These are phyloP conservation scores for Xenopus petersii DNA, from an alignment of 2,797 vertebrate species.

Conservation along the genomic window DNA sequence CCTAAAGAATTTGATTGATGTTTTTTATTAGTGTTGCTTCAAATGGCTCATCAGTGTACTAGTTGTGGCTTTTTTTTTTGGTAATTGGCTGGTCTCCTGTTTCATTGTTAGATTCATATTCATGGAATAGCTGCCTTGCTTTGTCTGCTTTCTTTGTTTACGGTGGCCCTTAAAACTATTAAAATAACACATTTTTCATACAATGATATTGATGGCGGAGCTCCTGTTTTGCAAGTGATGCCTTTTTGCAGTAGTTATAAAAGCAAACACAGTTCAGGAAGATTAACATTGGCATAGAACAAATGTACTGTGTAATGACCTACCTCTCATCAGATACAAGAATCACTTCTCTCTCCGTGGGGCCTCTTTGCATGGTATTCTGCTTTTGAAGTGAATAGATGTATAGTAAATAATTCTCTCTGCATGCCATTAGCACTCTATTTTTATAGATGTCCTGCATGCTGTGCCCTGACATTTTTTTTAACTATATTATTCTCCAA, in stretches of 20 bases:
- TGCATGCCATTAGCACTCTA: constrained; percentile 17
- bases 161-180: too few relatives aligned
- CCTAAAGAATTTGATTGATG: too few relatives aligned
- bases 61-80: too few relatives aligned
- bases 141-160: too few relatives aligned
- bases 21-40: too few relatives aligned
- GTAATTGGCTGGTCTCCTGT: too few relatives aligned
- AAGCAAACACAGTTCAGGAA: background rate
- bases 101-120: too few relatives aligned
- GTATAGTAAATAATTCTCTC: constrained; percentile 27
- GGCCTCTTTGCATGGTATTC: constrained; percentile 19
- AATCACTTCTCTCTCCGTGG: constrained; percentile 18
- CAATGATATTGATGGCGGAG: too few relatives aligned
- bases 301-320: constrained; percentile 26
- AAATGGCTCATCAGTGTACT: too few relatives aligned
- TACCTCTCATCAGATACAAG: constrained; percentile 19
- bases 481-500: too few relatives aligned
- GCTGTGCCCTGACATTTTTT: constrained; percentile 14
- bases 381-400: constrained; percentile 24
- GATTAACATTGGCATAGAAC: background rate
- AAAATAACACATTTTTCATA: too few relatives aligned
- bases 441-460: constrained; percentile 24
- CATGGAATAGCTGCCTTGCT: too few relatives aligned
- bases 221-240: background rate
- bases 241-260: background rate